Evolutionary conservation across 30 jellyfish, hydroid and myxozoan genomes (phyloP).

Genomic region (Cassiopea andromeda): DNA sequence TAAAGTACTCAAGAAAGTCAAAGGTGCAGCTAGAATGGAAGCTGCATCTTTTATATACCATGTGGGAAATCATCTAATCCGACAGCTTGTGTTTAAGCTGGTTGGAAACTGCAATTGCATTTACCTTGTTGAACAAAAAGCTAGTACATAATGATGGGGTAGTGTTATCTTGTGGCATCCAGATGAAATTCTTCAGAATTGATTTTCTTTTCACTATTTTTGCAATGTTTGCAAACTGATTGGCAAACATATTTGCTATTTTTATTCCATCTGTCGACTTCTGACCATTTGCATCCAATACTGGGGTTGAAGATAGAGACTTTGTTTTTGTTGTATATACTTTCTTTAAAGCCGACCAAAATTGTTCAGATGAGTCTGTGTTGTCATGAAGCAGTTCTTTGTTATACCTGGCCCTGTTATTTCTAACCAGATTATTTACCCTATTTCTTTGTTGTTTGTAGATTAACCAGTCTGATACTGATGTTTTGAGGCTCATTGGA

Average conservation of each 20-base stretch:
- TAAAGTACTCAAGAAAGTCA: slow-evolving; percentile 22
- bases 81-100: slow-evolving; percentile 61
- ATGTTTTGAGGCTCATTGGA: not conserved
- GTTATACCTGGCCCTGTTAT: slow-evolving; percentile 45
- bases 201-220: slow-evolving; percentile 12
- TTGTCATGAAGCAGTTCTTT: slow-evolving; percentile 52
- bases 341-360: slow-evolving; percentile 56
- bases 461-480: slow-evolving; percentile 7
- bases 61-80: slow-evolving; percentile 34
- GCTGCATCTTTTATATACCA: slow-evolving; percentile 50
- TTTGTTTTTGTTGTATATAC: slow-evolving; percentile 38
- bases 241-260: slow-evolving; percentile 54
- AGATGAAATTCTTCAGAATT: slow-evolving; percentile 28
- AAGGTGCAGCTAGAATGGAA: slow-evolving; percentile 49
- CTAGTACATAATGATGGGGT: slow-evolving; percentile 25
- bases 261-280: slow-evolving; percentile 30
- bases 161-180: slow-evolving; percentile 54
- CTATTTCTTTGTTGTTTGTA: slow-evolving; percentile 16
- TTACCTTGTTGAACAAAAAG: slow-evolving; percentile 48
- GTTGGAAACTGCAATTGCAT: slow-evolving; percentile 33
- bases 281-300: slow-evolving; percentile 54
- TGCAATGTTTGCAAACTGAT: slow-evolving; percentile 44
- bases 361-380: slow-evolving; percentile 34
- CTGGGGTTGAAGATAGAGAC: slow-evolving; percentile 22
- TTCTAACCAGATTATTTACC: slow-evolving; percentile 56